Evolutionary conservation across 2,113 vertebrate species (phyloP).

Genomic region (Callospermophilus lateralis): DNA sequence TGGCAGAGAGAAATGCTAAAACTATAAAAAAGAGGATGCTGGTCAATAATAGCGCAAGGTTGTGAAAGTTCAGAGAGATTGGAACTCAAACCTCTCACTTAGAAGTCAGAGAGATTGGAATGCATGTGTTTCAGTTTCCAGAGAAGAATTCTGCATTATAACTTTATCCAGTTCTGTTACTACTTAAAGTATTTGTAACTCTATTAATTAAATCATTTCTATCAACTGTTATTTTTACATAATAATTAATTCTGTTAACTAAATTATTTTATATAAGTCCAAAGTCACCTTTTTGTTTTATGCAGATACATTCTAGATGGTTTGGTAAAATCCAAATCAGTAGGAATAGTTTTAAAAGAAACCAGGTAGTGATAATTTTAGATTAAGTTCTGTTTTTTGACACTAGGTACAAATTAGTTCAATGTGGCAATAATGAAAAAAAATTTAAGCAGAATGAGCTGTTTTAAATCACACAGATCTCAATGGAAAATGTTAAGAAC

Average conservation of each 20-base stretch:
- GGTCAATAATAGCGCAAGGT: not conserved
- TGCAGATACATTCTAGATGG: not conserved
- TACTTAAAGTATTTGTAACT: not conserved
- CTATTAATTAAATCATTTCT: not conserved
- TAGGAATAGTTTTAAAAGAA: conserved; percentile 53
- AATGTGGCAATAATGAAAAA: not conserved
- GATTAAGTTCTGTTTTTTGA: not conserved
- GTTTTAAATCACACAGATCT: conserved; percentile 2
- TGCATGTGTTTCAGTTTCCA: not conserved
- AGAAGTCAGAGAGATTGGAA: too few species aligned
- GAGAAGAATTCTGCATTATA: not conserved
- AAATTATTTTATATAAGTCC: not conserved
- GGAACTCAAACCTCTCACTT: not conserved
- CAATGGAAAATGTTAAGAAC: not conserved
- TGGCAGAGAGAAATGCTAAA: not conserved
- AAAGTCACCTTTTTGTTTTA: conserved; percentile 11
- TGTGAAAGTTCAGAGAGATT: not conserved
- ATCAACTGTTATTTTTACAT: not conserved
- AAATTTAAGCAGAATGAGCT: not conserved
- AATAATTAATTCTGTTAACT: conserved; percentile 14
- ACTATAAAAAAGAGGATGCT: not conserved
- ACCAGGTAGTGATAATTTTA: not conserved
- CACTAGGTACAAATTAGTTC: not conserved
- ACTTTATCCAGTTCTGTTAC: not conserved
- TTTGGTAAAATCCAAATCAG: not conserved